Conservation (phyloP, 1,140 invertebrate species). For the Bombyx mandarina region DNA sequence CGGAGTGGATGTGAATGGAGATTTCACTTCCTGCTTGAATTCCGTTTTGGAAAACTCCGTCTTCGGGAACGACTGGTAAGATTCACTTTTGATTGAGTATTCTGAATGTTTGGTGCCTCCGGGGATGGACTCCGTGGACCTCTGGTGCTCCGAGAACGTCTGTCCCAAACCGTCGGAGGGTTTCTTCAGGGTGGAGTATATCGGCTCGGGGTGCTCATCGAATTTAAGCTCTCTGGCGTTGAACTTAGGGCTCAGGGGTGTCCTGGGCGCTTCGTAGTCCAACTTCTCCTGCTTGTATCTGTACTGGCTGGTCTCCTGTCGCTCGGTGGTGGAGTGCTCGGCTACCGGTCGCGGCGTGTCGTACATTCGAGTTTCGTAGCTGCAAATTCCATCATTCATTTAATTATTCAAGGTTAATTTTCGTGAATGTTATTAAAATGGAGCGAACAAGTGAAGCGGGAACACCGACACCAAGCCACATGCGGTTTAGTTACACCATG, state of each 20-base stretch:
- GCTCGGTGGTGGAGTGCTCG: slow-evolving; percentile 39
- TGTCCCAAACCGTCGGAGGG: slow-evolving; percentile 52
- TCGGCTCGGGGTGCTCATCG: slow-evolving; percentile 52
- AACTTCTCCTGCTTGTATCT: slow-evolving; percentile 38
- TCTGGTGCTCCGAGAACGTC: slow-evolving; percentile 52
- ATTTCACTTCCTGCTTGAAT: slow-evolving; percentile 45
- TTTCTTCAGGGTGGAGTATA: slow-evolving; percentile 52
- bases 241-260: slow-evolving; percentile 63
- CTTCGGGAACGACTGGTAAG: slow-evolving; percentile 51
- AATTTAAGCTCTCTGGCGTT: slow-evolving; percentile 67
- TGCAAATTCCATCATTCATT: slow-evolving; percentile 16
- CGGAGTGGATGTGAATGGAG: slow-evolving; percentile 58
- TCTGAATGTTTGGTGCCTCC: slow-evolving; percentile 56
- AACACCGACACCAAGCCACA: no score
- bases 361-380: slow-evolving; percentile 67
- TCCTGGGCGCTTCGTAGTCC: slow-evolving; percentile 50
- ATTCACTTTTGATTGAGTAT: slow-evolving; percentile 53
- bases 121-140: slow-evolving; percentile 52
- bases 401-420: no score
- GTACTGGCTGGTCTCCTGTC: slow-evolving; percentile 32
- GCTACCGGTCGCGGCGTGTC: slow-evolving; percentile 59
- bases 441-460: no score
- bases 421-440: no score
- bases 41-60: slow-evolving; percentile 43
- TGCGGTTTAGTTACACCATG: no score